Base-by-base conservation (phyloP, 1,140 invertebrate species). In the Rhagoletis zephyria region DNA sequence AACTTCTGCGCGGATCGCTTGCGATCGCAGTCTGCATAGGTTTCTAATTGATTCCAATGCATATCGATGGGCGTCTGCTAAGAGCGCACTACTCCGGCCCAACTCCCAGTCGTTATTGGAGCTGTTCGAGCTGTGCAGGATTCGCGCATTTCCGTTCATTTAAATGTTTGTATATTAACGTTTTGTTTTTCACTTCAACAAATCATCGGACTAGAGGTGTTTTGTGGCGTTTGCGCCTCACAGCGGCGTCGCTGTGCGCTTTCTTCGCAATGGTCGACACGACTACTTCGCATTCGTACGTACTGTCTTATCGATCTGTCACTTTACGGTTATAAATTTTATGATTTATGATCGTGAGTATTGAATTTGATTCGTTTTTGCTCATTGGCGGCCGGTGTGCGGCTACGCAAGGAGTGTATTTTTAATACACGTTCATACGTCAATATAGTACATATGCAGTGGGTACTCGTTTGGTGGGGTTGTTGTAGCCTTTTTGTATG, bases 281-380 rank as follows among this genome's bases (percentile, higher is more conserved):
- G 30, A 30, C 85, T 60, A 10, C 61, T 64, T 16, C 48, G 64
- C 40, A 42, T 45, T 87, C 67, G 7, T 10, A 40, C 40, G 30
- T 70, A 56, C 56, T n/a, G 19, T 40, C 48, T 81, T 81, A 59
- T 19, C 74, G 86, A 70, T 30, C 87, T 87, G 87, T 87, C 87
- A 88, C 59, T 87, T 88, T 87, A 88, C 88, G 88, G 70, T 88
- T 88, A 87, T 87, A 63, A 87, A 85, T 85, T 86, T 85, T 88
- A 88, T 88, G 88, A 88, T 88, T 87, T 87, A 88, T 87, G 88
- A 77, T 81, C 40, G 56, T 30, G 56, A n/a, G 60, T 85, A 63
- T 63, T 42, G 5, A 63, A 59, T 85, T 85, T 85, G 61, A 85
- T 63, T 85, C 30, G 85, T 85, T 85, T 85, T 85, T 85, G n/a